Evolutionary conservation across 2,113 vertebrate species (phyloP).

Genomic region (Ciconia maguari): DNA sequence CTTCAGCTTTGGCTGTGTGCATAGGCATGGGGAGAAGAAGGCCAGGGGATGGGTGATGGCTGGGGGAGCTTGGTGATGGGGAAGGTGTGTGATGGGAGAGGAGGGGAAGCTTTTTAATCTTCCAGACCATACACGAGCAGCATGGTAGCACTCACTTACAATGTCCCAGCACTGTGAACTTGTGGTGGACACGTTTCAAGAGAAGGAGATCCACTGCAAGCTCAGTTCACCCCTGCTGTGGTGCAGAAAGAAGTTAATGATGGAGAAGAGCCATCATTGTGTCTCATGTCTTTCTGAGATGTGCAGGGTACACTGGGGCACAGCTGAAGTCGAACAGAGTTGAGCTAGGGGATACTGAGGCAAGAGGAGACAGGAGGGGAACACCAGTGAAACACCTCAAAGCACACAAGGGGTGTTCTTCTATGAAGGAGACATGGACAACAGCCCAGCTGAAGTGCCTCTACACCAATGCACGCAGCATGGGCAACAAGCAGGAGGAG

Average conservation of each 20-base stretch:
- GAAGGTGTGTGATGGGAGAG: background rate
- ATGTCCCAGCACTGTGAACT: background rate
- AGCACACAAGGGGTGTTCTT: too few species aligned
- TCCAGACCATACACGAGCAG: background rate
- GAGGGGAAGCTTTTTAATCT: background rate
- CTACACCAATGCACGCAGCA: too few species aligned
- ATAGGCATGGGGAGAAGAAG: background rate
- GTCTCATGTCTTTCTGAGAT: too few species aligned
- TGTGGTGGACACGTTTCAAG: background rate
- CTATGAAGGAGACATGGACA: too few species aligned
- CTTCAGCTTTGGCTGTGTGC: background rate
- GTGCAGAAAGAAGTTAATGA: background rate
- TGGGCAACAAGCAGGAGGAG: too few species aligned
- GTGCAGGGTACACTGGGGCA: too few species aligned
- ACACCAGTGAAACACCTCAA: too few species aligned
- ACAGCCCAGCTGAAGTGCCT: too few species aligned
- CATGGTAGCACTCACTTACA: background rate
- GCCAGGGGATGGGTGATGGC: background rate
- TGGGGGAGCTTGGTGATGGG: background rate
- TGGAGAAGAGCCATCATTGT: background rate
- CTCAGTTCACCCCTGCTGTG: rapidly evolving
- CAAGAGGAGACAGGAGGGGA: too few species aligned
- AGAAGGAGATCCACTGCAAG: background rate
- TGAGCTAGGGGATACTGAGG: too few species aligned
- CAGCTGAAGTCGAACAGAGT: too few species aligned